Evolutionary conservation across 2,113 vertebrate species (phyloP).

Genomic region (Apaloderma vittatum): DNA sequence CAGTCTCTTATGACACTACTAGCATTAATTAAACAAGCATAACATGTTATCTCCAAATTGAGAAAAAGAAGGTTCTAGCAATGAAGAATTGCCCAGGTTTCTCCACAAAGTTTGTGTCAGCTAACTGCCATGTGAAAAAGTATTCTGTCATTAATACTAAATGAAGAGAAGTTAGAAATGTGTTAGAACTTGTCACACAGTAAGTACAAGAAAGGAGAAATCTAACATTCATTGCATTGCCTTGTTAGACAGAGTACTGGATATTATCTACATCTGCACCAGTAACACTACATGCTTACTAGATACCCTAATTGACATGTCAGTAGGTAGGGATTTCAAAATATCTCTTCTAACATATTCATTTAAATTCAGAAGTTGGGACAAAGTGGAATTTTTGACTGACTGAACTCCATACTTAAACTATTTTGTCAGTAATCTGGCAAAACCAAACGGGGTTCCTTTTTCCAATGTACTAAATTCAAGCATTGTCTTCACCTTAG

Average conservation of each 20-base stretch:
- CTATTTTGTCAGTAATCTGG: not conserved
- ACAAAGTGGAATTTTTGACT: not conserved
- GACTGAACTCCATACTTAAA: not conserved
- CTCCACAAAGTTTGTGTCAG: not conserved
- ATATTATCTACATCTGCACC: not conserved
- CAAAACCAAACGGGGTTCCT: not conserved
- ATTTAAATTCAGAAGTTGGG: not conserved
- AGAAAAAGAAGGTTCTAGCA: not conserved
- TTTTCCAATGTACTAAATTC: not conserved
- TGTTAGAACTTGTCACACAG: not conserved
- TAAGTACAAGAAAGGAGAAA: not conserved
- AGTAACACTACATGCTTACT: not conserved
- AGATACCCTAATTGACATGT: not conserved
- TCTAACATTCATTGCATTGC: not conserved
- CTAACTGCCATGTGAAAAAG: not conserved
- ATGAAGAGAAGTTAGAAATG: not conserved
- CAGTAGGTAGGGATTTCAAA: not conserved
- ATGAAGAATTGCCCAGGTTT: not conserved
- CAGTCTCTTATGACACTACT: not conserved
- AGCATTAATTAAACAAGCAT: not conserved
- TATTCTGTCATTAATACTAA: not conserved
- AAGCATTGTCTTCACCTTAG: not conserved
- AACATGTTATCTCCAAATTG: not conserved
- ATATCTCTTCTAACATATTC: not conserved
- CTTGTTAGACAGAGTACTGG: not conserved